A percentile compares a stretch with the other conserved stretches of the same genome.
These are phyloP conservation scores for Drosophila mayri DNA, from an alignment of 1,140 invertebrate species.

Conservation along the genomic window DNA sequence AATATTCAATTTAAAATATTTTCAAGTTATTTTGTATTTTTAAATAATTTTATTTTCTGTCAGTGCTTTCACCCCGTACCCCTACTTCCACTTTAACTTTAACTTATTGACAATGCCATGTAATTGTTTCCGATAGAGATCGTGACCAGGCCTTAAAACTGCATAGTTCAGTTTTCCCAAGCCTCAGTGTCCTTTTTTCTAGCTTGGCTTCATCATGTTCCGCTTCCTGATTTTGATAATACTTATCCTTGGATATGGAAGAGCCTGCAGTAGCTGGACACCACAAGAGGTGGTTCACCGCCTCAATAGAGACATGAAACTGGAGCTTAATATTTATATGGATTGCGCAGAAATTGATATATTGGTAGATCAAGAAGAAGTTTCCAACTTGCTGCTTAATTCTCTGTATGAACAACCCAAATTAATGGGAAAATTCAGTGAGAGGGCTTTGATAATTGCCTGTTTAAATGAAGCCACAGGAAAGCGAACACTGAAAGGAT, in stretches of 20 bases:
- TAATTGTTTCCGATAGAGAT: constrained; percentile 48
- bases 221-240: constrained; percentile 1
- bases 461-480: not conserved
- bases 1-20: too few relatives aligned
- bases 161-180: not conserved
- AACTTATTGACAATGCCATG: constrained; percentile 46
- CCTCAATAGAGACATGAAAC: constrained; percentile 16
- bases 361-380: not conserved
- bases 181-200: constrained; percentile 37
- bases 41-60: not conserved
- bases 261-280: not conserved
- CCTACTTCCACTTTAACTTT: constrained; percentile 36
- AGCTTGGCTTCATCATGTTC: constrained; percentile 16
- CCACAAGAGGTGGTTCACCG: constrained; percentile 18
- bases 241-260: not conserved
- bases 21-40: too few relatives aligned
- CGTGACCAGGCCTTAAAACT: constrained; percentile 37
- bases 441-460: constrained; percentile 13
- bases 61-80: constrained; percentile 25
- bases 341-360: constrained; percentile 5
- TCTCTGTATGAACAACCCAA: not conserved
- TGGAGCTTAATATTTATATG: constrained; percentile 29
- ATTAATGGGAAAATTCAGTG: constrained; percentile 24
- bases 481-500: not conserved
- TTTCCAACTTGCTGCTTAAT: constrained; percentile 5